Evolutionary conservation across 37 sponge, comb jelly and placozoan genomes (phyloP), one percentile per base, ranked within the genome.

Genomic region (Tethya wilhelma): DNA sequence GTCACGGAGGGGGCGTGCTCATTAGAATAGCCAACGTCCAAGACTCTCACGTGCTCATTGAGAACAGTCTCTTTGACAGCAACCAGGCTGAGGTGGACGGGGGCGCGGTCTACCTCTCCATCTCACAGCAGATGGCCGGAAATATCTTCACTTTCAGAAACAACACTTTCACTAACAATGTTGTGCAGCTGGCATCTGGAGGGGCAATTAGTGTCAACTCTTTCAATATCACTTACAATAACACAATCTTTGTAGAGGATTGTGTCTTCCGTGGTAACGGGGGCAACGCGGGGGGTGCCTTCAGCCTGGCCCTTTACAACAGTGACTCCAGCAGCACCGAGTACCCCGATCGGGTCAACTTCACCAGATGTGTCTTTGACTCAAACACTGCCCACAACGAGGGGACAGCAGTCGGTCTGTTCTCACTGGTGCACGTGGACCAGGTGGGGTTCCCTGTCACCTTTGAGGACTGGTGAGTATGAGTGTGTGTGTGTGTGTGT

Each of bases 331-430:
- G 75, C 4, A 73, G 65, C 26, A 64, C 84, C 4, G 41, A 34
- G 20, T 31, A 1, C 4, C 85, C 84, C 0, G 93, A 92, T 38
- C 55, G 17, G 9, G 59, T 92, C 26, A 66, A 22, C 39, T 87
- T 92, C 85, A 75, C 32, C 38, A 73, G 76, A 29, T 87, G 93
- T 28, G n/a, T 4, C 0, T 92, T 92, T 39, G 9, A 56, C 0
- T 9, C 28, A 4, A 92, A 92, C 77, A 62, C 63, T 20, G 93
- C 93, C 5, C 4, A 45, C 25, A 88, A 86, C 45, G 93, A 93
- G 20, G 89, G 93, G 6, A 93, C 93, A 28, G 90, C 90, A 38
- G 90, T 93, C 40, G 90, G 93, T 11, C 67, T 93, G 40, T 89
- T 93, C 58, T 93, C 93, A 17, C 72, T 88, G 34, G 77, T 89